Conservation (phyloP, 1,140 invertebrate species). For the Oryzaephilus surinamensis region DNA sequence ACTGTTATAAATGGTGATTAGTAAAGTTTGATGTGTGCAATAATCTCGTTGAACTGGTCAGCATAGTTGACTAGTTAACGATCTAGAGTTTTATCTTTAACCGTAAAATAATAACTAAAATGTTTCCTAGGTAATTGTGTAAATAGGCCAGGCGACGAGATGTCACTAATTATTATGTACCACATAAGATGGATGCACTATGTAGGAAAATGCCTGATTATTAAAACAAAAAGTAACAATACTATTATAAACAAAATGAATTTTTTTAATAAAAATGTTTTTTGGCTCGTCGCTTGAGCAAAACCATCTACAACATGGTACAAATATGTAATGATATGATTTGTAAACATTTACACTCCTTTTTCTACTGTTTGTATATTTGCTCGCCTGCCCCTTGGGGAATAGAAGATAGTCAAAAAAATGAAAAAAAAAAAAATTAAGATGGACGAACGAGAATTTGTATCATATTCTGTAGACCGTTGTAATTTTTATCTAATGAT, state of each 20-base stretch:
- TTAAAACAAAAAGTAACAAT: too few relatives aligned
- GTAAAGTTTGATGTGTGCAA: conserved; percentile 37
- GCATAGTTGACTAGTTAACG: conserved; percentile 15
- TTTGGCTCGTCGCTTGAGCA: too few relatives aligned
- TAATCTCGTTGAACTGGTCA: conserved; percentile 22
- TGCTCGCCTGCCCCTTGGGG: conserved; percentile 22
- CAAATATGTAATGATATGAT: conserved; percentile 37
- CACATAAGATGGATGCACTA: too few relatives aligned
- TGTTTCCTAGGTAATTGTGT: conserved; percentile 32
- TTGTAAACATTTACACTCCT: conserved; percentile 37
- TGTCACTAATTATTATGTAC: too few relatives aligned
- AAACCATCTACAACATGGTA: conserved; percentile 37
- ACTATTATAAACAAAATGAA: too few relatives aligned
- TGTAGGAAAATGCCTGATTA: too few relatives aligned
- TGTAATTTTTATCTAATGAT: conserved; percentile 32
- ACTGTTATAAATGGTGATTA: conserved; percentile 38
- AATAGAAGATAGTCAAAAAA: conserved; percentile 19
- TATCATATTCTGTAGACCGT: conserved; percentile 34
- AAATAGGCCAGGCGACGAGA: conserved; percentile 24
- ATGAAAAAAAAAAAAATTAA: too few relatives aligned
- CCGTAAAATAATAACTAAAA: conserved; percentile 22
- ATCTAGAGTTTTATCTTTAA: conserved; percentile 33
- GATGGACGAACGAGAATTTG: conserved; percentile 24
- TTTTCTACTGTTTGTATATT: conserved; percentile 39
- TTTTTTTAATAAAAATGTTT: too few relatives aligned